Evolutionary conservation across 2,888 invertebrate species (phyloP), one percentile per base, ranked within the genome.

Genomic region (Polyploca ridens): DNA sequence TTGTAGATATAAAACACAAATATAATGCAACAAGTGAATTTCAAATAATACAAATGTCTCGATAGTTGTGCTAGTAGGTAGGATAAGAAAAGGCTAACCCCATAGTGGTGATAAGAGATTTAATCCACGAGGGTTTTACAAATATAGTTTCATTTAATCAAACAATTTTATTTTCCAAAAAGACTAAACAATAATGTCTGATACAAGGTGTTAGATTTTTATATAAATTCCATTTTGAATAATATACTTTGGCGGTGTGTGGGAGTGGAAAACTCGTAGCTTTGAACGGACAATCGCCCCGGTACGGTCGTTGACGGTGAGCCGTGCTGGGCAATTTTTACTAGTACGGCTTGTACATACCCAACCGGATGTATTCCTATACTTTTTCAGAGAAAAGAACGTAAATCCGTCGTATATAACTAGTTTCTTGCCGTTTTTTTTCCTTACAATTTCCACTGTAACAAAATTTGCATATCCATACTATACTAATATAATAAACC

Each of bases 311-410:
- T 1, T 1, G 1, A 27, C 5, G 1, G 27, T 19, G 41, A 78
- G 77, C 13, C 80, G 71, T 0, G 85, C 80, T 19, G 75, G 76
- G 62, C 86, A 84, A 33, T 80, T 79, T 0, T 19, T 54, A 16
- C 49, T 16, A 10, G 19, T 19, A 54, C 82, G 79, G 19, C 71
- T 78, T 7, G 85, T 86, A 58, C 86, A 85, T 1, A 76, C 75
- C 83, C 84, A 85, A 38, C 71, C 68, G 33, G 75, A 70, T 0
- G 78, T 76, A 11, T 69, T 75, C n/a, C 64, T 58, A n/a, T 69
- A 73, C 0, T 68, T 69, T 58, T 69, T 78, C 46, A 79, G 71
- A 38, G 71, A 64, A 66, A 81, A 82, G 66, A 82, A 75, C 4
- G 76, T 74, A 58, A 71, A 81, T 0, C 69, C 66, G 10, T 77